Conservation (phyloP, 2,113 vertebrate genomes). For the Toxotes chatareus region DNA sequence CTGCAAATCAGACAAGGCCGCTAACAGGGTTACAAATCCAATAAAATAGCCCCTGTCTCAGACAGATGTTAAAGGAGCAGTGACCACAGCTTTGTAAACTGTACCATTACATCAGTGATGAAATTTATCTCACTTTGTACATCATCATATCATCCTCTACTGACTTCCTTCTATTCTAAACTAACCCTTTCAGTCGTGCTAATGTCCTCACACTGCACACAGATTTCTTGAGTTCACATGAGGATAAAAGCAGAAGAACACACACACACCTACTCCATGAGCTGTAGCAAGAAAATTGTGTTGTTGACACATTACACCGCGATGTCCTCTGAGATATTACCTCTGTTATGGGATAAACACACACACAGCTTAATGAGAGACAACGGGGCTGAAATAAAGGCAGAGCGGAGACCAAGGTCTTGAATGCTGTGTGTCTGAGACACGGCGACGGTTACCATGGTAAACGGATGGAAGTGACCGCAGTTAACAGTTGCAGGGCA, state of each 20-base stretch:
- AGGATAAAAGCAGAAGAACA: not conserved
- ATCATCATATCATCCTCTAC: not conserved
- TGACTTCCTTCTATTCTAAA: not conserved
- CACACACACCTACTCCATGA: not conserved
- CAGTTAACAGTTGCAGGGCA: not conserved
- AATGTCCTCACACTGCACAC: not conserved
- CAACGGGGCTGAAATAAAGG: not conserved
- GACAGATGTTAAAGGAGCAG: too few relatives aligned
- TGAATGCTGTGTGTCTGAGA: constrained; percentile 16
- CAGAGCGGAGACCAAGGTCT: not conserved
- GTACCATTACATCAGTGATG: too few relatives aligned
- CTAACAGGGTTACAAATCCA: too few relatives aligned
- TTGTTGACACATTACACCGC: constrained; percentile 19
- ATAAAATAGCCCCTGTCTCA: too few relatives aligned
- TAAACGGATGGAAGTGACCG: constrained; percentile 24
- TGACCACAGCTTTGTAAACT: too few relatives aligned
- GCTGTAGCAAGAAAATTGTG: not conserved
- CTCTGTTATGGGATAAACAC: constrained; percentile 33
- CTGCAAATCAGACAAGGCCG: too few relatives aligned
- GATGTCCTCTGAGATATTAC: not conserved
- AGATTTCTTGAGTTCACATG: too few relatives aligned
- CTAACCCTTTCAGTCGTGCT: too few relatives aligned
- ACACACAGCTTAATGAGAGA: not conserved
- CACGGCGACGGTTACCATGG: constrained; percentile 57
- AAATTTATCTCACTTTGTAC: not conserved